A percentile compares a stretch with the other conserved stretches of the same genome.
These are phyloP conservation scores for Coleophora deauratella DNA, from an alignment of 2,888 invertebrate species.

Conservation along the genomic window DNA sequence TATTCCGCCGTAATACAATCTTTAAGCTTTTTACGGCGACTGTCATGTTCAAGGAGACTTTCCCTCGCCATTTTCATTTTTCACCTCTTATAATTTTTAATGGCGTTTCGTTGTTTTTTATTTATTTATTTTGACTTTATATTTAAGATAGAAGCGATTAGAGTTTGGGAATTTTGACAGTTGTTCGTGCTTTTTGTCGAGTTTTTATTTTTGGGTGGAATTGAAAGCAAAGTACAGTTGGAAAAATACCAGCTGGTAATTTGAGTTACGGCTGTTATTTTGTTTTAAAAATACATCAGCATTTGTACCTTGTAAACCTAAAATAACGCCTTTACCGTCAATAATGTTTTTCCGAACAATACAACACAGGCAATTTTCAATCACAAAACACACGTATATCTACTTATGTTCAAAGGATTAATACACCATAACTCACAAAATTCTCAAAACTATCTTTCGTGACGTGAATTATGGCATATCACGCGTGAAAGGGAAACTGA, in stretches of 20 bases:
- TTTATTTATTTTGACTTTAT: neutral
- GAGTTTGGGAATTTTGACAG: neutral
- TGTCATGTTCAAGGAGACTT: slow-evolving; percentile 21
- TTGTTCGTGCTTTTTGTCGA: neutral
- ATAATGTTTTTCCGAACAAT: too few species aligned
- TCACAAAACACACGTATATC: neutral
- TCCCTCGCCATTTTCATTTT: slow-evolving; percentile 16
- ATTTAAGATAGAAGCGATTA: neutral
- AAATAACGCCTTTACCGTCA: too few species aligned
- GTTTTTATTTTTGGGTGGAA: neutral
- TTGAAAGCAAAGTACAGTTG: too few species aligned
- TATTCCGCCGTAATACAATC: slow-evolving; percentile 43
- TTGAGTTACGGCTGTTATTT: too few species aligned
- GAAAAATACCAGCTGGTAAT: too few species aligned
- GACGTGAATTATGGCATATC: too few species aligned
- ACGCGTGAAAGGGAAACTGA: neutral
- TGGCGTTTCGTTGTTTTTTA: slow-evolving; percentile 2
- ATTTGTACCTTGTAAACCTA: too few species aligned
- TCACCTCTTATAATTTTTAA: slow-evolving; percentile 10
- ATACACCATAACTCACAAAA: too few species aligned
- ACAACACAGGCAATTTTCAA: too few species aligned
- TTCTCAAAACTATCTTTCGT: too few species aligned
- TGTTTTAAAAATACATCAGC: too few species aligned
- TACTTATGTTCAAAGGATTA: too few species aligned
- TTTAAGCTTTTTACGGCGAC: slow-evolving; percentile 41